Percentiles rank a stretch among this genome's conserved stretches.
Conservation (phyloP, 2,888 invertebrate species). For the Ganaspis brasiliensis region DNA sequence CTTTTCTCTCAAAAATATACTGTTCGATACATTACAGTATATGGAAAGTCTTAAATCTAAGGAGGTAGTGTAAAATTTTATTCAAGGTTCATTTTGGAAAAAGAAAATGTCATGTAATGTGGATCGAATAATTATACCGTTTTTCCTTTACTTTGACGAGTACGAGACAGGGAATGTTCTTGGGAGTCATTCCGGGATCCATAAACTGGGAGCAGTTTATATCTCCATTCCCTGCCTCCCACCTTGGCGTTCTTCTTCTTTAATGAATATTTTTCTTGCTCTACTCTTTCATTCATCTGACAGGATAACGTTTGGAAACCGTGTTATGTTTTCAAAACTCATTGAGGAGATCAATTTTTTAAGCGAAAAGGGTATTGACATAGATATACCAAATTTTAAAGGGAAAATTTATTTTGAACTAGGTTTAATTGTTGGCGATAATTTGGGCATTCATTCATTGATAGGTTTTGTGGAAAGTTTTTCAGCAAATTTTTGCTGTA, state of each 20-base stretch:
- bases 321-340: conserved; percentile 9
- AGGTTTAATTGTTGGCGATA: conserved; percentile 45
- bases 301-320: conserved; percentile 42
- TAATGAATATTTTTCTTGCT: conserved; percentile 30
- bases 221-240: conserved; percentile 41
- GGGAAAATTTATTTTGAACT: conserved; percentile 42
- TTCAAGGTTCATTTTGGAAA: too few species aligned
- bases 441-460: conserved; percentile 43
- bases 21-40: too few species aligned
- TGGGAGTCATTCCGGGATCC: conserved; percentile 32
- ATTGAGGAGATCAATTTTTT: conserved; percentile 42
- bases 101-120: too few species aligned
- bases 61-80: too few species aligned
- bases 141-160: conserved; percentile 42
- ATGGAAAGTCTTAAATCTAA: too few species aligned
- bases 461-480: conserved; percentile 47
- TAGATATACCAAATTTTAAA: conserved; percentile 6
- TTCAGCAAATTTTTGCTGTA: conserved; percentile 42
- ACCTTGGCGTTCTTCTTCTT: conserved; percentile 23
- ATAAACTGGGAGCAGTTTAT: conserved; percentile 49
- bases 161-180: conserved; percentile 47
- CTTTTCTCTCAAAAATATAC: too few species aligned
- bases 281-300: conserved; percentile 37
- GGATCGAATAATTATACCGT: too few species aligned
- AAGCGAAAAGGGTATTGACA: conserved; percentile 17